These are phyloP conservation scores for Pseudonaja textilis DNA, from an alignment of 2,113 vertebrate species.

Conservation along the genomic window DNA sequence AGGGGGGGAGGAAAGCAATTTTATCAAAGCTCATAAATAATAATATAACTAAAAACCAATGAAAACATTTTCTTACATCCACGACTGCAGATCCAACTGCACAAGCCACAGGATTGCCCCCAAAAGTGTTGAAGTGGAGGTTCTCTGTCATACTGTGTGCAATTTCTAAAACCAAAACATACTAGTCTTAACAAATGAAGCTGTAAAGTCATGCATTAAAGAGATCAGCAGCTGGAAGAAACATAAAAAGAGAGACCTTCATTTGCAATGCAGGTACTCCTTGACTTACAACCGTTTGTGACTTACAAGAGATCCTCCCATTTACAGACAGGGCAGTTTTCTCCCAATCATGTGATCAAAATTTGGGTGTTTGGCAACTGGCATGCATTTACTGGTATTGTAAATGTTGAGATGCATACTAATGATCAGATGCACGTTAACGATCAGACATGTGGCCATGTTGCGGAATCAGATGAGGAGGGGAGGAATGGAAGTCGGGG, in stretches of 20 bases:
- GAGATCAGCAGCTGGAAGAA: too few species aligned
- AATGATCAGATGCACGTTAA: too few species aligned
- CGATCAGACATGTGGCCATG: too few species aligned
- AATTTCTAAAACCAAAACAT: slow-evolving; percentile 76
- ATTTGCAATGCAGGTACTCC: neutral
- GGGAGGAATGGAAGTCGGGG: too few species aligned
- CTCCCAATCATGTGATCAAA: too few species aligned
- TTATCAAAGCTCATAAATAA: neutral
- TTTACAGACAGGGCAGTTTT: too few species aligned
- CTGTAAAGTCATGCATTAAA: neutral
- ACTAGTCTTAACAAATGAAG: neutral
- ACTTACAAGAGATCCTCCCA: too few species aligned
- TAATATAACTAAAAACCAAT: neutral
- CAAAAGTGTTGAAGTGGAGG: slow-evolving; percentile 89
- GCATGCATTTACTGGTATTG: too few species aligned
- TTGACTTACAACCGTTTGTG: neutral
- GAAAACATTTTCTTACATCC: slow-evolving; percentile 72
- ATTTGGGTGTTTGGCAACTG: too few species aligned
- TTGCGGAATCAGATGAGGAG: too few species aligned
- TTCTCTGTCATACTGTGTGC: slow-evolving; percentile 73
- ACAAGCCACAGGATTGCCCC: slow-evolving; percentile 87
- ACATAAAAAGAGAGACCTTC: neutral
- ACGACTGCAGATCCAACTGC: slow-evolving; percentile 82
- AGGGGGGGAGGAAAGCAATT: too few species aligned
- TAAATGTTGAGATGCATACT: too few species aligned